phyloP scores from a whole-genome alignment of 2,113 vertebrate genomes.

The Hemibagrus wyckioides region DNA sequence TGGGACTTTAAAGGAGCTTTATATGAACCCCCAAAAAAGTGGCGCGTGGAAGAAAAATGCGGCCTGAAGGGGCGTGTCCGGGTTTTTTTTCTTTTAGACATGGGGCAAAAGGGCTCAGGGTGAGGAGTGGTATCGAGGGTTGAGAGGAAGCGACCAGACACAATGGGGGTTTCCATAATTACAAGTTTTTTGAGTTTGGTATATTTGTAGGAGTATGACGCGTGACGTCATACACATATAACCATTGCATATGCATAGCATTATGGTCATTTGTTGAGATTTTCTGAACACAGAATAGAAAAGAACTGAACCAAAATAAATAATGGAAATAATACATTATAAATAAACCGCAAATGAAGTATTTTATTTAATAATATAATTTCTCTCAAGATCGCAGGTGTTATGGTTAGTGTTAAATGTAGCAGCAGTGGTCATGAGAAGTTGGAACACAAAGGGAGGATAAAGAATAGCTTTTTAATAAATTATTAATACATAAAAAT shows the following conservation, averaged over 20 bases:
- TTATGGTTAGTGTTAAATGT: too few species aligned
- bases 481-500: background rate
- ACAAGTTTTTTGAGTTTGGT: background rate
- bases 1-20: constrained; percentile 71
- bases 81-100: background rate
- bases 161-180: background rate
- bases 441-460: background rate
- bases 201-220: background rate
- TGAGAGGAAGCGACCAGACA: background rate
- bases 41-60: constrained; percentile 14
- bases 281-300: background rate
- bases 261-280: background rate
- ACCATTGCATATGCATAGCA: background rate
- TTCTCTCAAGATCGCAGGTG: background rate
- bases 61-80: background rate
- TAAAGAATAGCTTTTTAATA: background rate
- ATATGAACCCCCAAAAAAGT: constrained; percentile 52
- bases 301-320: background rate
- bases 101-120: background rate
- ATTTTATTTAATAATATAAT: background rate
- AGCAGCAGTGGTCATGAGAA: background rate
- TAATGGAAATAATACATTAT: background rate
- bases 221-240: background rate
- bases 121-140: too few species aligned
- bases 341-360: background rate